Base-by-base conservation (phyloP, 2,888 invertebrate genomes). In the Coenonympha glycerion region DNA sequence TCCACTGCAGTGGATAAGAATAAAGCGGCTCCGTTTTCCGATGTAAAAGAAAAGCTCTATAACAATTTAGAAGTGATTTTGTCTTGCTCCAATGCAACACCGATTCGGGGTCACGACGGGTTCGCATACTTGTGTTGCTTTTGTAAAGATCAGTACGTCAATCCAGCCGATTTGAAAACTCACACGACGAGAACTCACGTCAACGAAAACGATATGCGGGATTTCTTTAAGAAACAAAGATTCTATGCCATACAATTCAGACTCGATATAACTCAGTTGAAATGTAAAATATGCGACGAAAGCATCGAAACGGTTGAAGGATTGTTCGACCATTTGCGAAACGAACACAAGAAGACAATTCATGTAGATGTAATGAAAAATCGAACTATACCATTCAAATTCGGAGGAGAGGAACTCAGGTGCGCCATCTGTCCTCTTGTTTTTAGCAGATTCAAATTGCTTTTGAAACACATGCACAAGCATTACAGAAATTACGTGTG, bases 281-380 rank as follows among this genome's bases (percentile, higher is more conserved):
- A 64, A 22, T 83, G 82, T 48, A 68, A 63, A 1, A 49, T 76
- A 18, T 83, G 83, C 37, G 57, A 69, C 0, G 47, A 52, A 1
- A 47, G 55, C 18, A 57, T 79, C 0, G 59, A 65, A 1, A 63
- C 63, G 1, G 44, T 83, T 1, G 70, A 76, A 2, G 63, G 62
- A 1, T 50, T 80, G 9, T 71, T 77, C 60, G 66, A 72, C 3
- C 83, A 83, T 60, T 60, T 82, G 13, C 71, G 69, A 40, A 54
- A 41, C 0, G 63, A 62, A 0, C 80, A 82, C 22, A 63, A 69
- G 0, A 71, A 69, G 24, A 53, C 65, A 11, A 69, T 79, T 42
- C 71, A 76, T 57, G 65, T 67, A 26, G 73, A 78, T 46, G 68
- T 83, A 3, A 79, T 78, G 46, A n/a, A n/a, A n/a, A 80, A 75